These are phyloP conservation scores for Idaea straminata DNA, from an alignment of 2,888 invertebrate genomes.

Conservation along the genomic window DNA sequence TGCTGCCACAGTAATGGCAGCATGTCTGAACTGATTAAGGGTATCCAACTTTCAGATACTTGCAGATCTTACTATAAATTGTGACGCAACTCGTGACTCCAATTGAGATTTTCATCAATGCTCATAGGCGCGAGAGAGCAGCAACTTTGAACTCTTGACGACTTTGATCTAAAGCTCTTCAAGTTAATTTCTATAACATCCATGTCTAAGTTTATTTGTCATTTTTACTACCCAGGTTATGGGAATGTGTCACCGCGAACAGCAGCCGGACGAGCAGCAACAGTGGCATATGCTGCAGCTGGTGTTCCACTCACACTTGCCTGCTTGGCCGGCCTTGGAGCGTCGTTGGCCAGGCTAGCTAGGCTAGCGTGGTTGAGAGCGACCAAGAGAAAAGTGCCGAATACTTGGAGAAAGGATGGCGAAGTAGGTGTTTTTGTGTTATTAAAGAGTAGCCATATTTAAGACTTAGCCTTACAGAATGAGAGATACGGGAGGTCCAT, in stretches of 20 bases:
- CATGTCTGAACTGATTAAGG: no score
- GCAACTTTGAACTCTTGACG: no score
- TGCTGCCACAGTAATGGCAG: no score
- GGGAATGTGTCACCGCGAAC: constrained; percentile 92
- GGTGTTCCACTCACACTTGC: constrained; percentile 93
- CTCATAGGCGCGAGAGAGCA: no score
- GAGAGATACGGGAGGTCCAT: no score
- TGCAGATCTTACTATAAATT: no score
- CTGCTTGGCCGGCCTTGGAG: constrained; percentile 91
- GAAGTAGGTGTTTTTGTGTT: constrained; percentile 46
- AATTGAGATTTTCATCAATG: no score
- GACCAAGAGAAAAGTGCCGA: constrained; percentile 65
- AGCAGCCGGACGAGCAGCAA: constrained; percentile 89
- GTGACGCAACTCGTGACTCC: no score
- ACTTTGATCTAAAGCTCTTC: no score
- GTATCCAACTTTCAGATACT: no score
- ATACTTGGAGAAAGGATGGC: constrained; percentile 65
- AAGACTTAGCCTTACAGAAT: neutral
- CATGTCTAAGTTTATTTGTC: no score
- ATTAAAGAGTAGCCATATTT: neutral
- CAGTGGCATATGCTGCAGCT: constrained; percentile 92
- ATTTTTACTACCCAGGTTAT: constrained; percentile 81
- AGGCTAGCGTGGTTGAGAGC: constrained; percentile 80
- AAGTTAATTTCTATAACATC: no score
- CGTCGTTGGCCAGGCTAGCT: constrained; percentile 88